Base-by-base conservation (phyloP, 2,888 invertebrate genomes). In the Diarsia mendica region DNA sequence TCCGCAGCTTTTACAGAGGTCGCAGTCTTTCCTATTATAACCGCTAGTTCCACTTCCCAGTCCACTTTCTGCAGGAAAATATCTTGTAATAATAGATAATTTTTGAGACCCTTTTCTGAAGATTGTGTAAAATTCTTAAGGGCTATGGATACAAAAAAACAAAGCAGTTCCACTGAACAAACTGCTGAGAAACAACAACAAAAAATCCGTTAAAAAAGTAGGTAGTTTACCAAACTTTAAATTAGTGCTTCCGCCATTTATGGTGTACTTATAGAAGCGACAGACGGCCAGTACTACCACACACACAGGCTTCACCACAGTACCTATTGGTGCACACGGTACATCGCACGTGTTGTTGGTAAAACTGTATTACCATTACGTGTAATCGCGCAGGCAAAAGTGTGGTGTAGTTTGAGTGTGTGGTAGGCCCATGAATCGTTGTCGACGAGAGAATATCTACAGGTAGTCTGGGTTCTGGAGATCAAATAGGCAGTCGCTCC, bases 31-130 rank as follows among this genome's bases (percentile, higher is more conserved):
- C 99, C 98, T 77, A 99, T 98, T 0, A 99, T 97, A 58, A 98
- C 97, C 0, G 98, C 98, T 61, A 99, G 91, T 91, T 99, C 99
- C 0, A 98, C 98, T 93, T 99, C 99, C 97, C 98, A 99, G 92
- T 98, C 98, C 0, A 98, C 97, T 95, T 97, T 97, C 98, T 98
- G 93, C 15, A 88, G 87, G 64, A 49, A 75, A 79, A 75, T 2
- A 73, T 55, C 11, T 49, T 48, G 10, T 48, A n/a, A n/a, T 15
- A 60, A 28, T 28, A 9, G 15, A 18, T 28, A 8, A 58, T 28
- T 18, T 18, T 58, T 28, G 15, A 28, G 8, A 58, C 28, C 28
- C 58, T 28, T 13, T 2, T 15, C 28, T 58, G 15, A 15, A 39
- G 23, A 8, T 0, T 13, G 3, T 0, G 28, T 28, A 23, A 28